These are phyloP conservation scores for Lycocerus yunnanus DNA, from an alignment of 2,888 invertebrate species.

Conservation along the genomic window DNA sequence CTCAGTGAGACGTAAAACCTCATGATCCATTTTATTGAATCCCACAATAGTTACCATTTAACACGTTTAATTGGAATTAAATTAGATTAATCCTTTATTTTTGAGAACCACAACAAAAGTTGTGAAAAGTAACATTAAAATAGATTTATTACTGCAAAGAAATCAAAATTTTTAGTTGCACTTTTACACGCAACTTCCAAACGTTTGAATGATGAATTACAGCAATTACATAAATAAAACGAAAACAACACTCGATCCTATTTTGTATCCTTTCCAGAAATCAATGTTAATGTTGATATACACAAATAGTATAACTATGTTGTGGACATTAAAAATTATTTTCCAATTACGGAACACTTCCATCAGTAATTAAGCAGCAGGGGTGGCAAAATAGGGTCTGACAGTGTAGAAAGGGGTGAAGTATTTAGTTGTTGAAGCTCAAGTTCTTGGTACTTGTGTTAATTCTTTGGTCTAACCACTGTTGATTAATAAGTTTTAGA, in stretches of 20 bases:
- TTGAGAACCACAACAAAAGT: background rate
- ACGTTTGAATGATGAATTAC: slow-evolving; percentile 14
- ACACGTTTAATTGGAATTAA: background rate
- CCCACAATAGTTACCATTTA: background rate
- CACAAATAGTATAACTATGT: background rate
- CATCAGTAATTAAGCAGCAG: background rate
- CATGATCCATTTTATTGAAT: slow-evolving; percentile 28
- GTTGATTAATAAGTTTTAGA: slow-evolving; percentile 2
- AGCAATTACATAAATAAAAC: background rate
- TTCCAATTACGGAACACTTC: background rate
- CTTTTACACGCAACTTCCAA: slow-evolving; percentile 16
- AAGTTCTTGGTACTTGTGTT: background rate
- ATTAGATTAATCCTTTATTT: background rate
- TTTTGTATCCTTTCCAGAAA: background rate
- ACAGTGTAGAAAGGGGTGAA: background rate
- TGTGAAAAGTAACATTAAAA: slow-evolving; percentile 6
- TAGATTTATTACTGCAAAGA: slow-evolving; percentile 16
- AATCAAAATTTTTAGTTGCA: slow-evolving; percentile 12
- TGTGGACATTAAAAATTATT: background rate
- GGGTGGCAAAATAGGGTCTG: background rate
- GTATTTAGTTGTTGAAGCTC: background rate
- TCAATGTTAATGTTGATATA: background rate
- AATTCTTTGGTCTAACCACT: background rate
- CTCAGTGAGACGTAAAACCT: slow-evolving; percentile 29
- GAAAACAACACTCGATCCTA: background rate